Evolutionary conservation across 1,140 invertebrate species (phyloP).

Genomic region (Heliconius congener): DNA sequence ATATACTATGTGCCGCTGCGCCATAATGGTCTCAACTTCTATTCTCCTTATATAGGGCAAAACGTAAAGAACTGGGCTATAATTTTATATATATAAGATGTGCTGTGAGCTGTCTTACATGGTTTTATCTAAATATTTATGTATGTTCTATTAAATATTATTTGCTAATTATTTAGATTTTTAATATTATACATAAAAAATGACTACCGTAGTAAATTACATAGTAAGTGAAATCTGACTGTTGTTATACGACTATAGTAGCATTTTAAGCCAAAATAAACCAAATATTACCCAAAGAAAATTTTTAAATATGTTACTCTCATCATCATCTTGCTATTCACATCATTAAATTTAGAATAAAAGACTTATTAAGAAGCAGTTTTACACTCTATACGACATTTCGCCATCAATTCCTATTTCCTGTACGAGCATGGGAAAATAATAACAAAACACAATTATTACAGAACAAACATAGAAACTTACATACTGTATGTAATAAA

Average conservation of each 20-base stretch:
- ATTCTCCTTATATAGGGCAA: too few species aligned
- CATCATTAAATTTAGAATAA: constrained; percentile 14
- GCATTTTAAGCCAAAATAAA: not conserved
- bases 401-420: constrained; percentile 39
- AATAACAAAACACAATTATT: constrained; percentile 37
- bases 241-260: not conserved
- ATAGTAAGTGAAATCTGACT: not conserved
- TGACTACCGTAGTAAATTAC: too few species aligned
- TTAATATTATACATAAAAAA: too few species aligned
- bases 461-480: constrained; percentile 23
- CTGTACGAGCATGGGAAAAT: constrained; percentile 41
- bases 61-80: too few species aligned
- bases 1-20: too few species aligned
- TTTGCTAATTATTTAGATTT: too few species aligned
- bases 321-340: not conserved
- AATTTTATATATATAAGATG: too few species aligned
- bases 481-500: too few species aligned
- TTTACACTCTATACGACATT: constrained; percentile 28
- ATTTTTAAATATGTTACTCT: not conserved
- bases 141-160: too few species aligned
- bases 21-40: too few species aligned
- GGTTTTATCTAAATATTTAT: too few species aligned
- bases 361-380: constrained; percentile 16
- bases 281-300: not conserved
- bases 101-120: too few species aligned